A percentile compares a stretch with the other conserved stretches of the same genome.
These are phyloP conservation scores for Hipposideros larvatus DNA, from an alignment of 2,797 vertebrate genomes.

Conservation along the genomic window DNA sequence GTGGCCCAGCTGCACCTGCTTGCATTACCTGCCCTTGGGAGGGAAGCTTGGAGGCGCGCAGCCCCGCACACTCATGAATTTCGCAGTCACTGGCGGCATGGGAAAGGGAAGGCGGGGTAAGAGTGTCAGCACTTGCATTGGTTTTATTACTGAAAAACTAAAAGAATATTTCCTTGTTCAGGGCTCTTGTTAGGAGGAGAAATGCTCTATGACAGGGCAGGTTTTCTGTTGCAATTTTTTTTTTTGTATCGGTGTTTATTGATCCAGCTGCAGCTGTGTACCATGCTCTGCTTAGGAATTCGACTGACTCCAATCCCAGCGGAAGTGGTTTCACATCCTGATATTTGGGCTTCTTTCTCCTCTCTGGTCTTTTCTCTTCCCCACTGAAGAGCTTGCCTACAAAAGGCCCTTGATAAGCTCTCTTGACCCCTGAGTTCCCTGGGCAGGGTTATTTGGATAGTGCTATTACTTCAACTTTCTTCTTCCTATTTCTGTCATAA, in stretches of 20 bases:
- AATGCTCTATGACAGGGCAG: neutral
- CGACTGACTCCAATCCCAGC: fast-evolving
- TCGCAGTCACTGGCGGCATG: neutral
- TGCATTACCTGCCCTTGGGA: neutral
- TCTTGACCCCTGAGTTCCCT: constrained; percentile 65
- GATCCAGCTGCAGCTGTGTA: neutral
- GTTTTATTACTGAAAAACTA: neutral
- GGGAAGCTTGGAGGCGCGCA: fast-evolving
- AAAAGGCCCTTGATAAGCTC: constrained; percentile 63
- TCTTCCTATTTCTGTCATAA: constrained; percentile 74
- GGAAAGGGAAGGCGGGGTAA: neutral
- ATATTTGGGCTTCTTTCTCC: neutral
- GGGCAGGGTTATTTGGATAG: constrained; percentile 72
- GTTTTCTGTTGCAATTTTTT: neutral
- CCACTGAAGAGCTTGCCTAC: neutral
- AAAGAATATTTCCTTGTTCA: neutral
- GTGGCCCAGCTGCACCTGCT: too few relatives aligned
- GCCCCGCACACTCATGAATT: neutral
- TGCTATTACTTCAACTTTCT: constrained; percentile 66
- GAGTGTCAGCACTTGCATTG: neutral
- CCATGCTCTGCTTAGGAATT: neutral
- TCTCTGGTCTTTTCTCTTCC: neutral
- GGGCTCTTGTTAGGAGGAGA: neutral
- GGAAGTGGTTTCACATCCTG: neutral
- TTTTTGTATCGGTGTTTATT: neutral